Evolutionary conservation across 2,888 invertebrate species (phyloP).

Genomic region (Hyles lineata): DNA sequence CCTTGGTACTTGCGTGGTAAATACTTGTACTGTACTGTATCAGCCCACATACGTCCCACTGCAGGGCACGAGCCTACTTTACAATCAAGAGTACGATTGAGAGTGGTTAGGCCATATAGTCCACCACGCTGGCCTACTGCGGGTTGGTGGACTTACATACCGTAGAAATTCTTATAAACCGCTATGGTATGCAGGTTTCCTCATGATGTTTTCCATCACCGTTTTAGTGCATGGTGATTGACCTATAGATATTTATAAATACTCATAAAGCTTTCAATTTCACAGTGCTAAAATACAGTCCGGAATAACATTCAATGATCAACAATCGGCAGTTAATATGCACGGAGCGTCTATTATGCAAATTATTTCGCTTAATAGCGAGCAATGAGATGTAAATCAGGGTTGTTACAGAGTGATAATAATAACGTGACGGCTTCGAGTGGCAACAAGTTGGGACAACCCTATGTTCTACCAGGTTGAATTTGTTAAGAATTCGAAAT

Average conservation of each 20-base stretch:
- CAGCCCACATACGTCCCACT: too few species aligned
- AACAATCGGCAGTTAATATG: constrained; percentile 31
- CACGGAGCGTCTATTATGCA: constrained; percentile 33
- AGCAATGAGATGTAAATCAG: constrained; percentile 28
- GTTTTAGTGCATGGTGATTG: too few species aligned
- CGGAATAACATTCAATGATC: constrained; percentile 14
- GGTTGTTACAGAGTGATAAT: constrained; percentile 34
- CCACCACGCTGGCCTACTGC: too few species aligned
- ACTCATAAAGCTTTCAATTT: not conserved
- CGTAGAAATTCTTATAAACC: too few species aligned
- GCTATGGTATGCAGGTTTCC: too few species aligned
- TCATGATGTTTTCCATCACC: too few species aligned
- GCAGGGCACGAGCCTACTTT: too few species aligned
- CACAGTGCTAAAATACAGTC: not conserved
- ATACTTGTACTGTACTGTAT: too few species aligned
- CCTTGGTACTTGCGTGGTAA: too few species aligned
- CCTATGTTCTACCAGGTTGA: not conserved
- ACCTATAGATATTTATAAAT: not conserved
- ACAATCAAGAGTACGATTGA: too few species aligned
- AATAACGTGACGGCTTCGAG: constrained; percentile 26
- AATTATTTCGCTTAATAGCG: constrained; percentile 29
- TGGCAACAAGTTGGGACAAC: constrained; percentile 51
- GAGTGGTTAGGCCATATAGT: too few species aligned
- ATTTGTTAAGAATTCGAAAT: not conserved
- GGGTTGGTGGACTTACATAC: too few species aligned